Evolutionary conservation across 2,113 vertebrate genomes (phyloP).

Genomic region (Pachyramphus minor): DNA sequence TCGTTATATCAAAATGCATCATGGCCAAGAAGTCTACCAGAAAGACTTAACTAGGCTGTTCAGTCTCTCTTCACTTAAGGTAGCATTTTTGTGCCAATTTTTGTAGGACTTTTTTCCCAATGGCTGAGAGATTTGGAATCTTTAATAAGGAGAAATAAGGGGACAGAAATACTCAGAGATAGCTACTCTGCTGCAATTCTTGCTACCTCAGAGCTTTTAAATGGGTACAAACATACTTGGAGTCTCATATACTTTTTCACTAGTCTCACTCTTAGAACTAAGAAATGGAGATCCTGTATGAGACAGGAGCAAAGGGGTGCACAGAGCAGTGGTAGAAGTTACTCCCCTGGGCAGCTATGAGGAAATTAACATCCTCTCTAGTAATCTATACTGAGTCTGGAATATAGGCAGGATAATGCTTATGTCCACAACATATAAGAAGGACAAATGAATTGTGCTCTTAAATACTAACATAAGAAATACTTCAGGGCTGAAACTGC

Average conservation of each 20-base stretch:
- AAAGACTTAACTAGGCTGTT: neutral
- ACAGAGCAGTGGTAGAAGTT: neutral
- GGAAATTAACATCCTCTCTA: neutral
- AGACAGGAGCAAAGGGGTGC: neutral
- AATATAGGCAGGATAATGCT: neutral
- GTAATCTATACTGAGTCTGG: neutral
- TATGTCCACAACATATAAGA: neutral
- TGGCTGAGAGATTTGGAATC: neutral
- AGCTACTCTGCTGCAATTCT: neutral
- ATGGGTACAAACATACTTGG: neutral
- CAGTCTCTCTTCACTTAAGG: neutral
- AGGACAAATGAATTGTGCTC: neutral
- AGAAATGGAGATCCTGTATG: neutral
- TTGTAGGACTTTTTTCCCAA: neutral
- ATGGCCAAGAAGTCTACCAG: neutral
- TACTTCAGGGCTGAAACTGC: neutral
- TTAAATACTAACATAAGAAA: neutral
- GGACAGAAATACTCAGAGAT: neutral
- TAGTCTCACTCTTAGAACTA: neutral
- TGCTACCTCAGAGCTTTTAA: neutral
- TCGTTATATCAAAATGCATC: neutral
- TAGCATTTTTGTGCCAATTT: neutral
- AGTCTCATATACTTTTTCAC: neutral
- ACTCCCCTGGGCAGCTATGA: neutral
- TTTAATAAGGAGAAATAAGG: neutral